Evolutionary conservation across 2,888 invertebrate species (phyloP), one percentile per base, ranked within the genome.

Genomic region (Sarcophaga rosellei): DNA sequence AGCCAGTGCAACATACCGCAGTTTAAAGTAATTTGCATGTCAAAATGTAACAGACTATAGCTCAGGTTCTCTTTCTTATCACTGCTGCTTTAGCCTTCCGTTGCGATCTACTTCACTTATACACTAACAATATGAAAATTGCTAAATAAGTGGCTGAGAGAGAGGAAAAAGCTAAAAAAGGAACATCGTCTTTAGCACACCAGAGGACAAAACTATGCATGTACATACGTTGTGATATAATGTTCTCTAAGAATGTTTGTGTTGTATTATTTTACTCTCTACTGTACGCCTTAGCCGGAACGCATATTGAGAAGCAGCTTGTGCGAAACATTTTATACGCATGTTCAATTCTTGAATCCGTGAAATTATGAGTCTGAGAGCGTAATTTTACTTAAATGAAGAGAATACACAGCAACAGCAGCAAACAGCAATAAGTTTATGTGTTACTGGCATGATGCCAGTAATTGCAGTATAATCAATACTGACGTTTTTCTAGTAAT

Each of bases 11-110:
- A 73, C 77, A 74, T 45, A 20, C 57, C 73, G 59, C 73, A 77
- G 63, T 57, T 83, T 80, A 81, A 75, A 75, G 72, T 81, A 84
- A 81, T 86, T 86, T 86, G 86, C 86, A 86, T 86, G 78, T 81
- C 81, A 84, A 84, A 86, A 84, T 84, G 78, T 57, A 81, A 81
- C 78, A 84, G 70, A 83, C 65, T 81, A 61, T 35, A 75, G 74
- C 57, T 63, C 59, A 70, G 35, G 62, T 63, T 77, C 53, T 81
- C 53, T 76, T 75, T 70, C 61, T 57, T 59, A 20, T 66, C 15
- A 12, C 44, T 78, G 61, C 6, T 68, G 25, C 63, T 61, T 57
- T 72, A 17, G 61, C 4, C 65, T 78, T 62, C 57, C 63, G 66
- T 62, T 66, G 68, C 25, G 53, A 68, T 74, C 23, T 20, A 44